Conservation (phyloP, 2,888 invertebrate species). For the Caenorhabditis sp. region DNA sequence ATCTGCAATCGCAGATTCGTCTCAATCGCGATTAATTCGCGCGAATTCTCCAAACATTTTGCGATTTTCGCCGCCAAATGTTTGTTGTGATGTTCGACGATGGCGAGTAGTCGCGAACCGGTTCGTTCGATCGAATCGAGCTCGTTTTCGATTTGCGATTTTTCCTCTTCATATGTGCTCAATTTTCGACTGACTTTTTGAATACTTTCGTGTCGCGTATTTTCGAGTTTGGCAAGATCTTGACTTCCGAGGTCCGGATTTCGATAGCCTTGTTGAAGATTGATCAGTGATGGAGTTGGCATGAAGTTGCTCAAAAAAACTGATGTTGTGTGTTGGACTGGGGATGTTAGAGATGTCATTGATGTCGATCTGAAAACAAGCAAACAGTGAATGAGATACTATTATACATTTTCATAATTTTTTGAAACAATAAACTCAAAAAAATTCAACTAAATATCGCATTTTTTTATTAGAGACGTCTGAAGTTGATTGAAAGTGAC, state of each 20-base stretch:
- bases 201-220: constrained; percentile 36
- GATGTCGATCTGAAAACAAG: constrained; percentile 46
- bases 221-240: constrained; percentile 37
- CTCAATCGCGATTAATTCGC: constrained; percentile 49
- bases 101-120: constrained; percentile 29
- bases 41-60: constrained; percentile 42
- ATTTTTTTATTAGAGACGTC: background rate
- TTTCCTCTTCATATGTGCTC: constrained; percentile 44
- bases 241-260: constrained; percentile 48
- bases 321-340: constrained; percentile 45
- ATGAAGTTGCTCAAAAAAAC: constrained; percentile 52
- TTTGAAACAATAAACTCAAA: background rate
- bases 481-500: too few species aligned
- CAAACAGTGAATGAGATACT: too few species aligned
- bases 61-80: constrained; percentile 36
- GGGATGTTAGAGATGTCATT: constrained; percentile 46
- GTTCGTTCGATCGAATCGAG: constrained; percentile 40
- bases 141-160: constrained; percentile 38
- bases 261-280: constrained; percentile 48
- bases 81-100: constrained; percentile 39
- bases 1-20: constrained; percentile 49
- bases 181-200: constrained; percentile 36
- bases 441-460: background rate
- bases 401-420: background rate
- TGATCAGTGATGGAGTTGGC: constrained; percentile 53